Conservation (phyloP, 1,140 invertebrate species). For the Aphidius ervi region DNA sequence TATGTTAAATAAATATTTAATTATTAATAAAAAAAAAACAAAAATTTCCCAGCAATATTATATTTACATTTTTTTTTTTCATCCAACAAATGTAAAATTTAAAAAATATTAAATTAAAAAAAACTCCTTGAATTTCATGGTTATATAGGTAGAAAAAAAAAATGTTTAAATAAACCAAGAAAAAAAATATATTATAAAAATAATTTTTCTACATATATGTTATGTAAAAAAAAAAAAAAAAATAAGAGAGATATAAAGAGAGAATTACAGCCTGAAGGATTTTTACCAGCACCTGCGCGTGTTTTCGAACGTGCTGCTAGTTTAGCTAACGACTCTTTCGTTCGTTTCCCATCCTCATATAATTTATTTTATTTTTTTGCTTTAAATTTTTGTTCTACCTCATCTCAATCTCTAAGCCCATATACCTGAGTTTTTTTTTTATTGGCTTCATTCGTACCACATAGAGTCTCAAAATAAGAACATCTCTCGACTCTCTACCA, state of each 20-base stretch:
- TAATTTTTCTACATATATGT: background rate
- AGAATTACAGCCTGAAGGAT: conserved; percentile 4
- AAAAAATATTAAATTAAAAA: no score
- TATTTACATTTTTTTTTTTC: no score
- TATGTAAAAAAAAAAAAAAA: conserved; percentile 9
- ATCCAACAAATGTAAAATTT: no score
- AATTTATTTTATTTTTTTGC: background rate
- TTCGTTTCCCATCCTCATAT: background rate
- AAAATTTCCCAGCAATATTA: no score
- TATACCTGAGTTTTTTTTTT: background rate
- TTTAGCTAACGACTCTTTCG: conserved; percentile 22
- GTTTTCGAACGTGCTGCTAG: conserved; percentile 15
- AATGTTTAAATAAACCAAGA: no score
- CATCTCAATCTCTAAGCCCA: conserved; percentile 1
- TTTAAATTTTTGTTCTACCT: background rate
- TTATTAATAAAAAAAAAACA: no score
- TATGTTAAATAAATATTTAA: no score
- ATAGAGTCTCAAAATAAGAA: background rate
- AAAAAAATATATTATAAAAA: no score
- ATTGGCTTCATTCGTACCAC: no score
- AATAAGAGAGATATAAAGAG: conserved; percentile 4
- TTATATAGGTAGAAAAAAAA: no score
- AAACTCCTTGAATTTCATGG: no score
- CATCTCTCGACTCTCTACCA: background rate
- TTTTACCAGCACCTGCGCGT: conserved; percentile 18